Base-by-base conservation (phyloP, 92 coral and sea anemone species). In the Galaxea fascicularis region DNA sequence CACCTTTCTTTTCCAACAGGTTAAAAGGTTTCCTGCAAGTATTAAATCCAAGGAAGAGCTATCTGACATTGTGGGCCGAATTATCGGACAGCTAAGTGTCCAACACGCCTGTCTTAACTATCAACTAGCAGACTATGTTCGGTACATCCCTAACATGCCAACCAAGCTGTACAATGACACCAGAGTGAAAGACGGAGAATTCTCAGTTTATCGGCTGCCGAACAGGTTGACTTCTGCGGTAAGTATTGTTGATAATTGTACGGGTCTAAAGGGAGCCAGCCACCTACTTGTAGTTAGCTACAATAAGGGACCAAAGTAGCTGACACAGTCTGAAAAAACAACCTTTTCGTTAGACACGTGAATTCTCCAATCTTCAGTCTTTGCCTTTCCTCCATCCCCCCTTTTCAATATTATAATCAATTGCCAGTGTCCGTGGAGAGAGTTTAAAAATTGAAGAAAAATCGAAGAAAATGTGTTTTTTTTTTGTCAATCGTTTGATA, bases 71-170 rank as follows among this genome's bases (percentile, higher is more conserved):
- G 15, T 95, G 51, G 81, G 90, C 20, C 92, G 98, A 4, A 74
- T 93, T 16, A 87, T 95, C 56, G 91, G 95, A 90, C 87, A 90
- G 16, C 65, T 91, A 47, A 91, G 93, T 15, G 83, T 89, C 47
- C 93, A 93, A 57, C 98, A 95, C 86, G 86, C 95, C 35, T 88
- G 91, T 0, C 87, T 93, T 24, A 95, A 93, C 89, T 95, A 93
- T 62, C 89, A 92, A 1, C 74, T 87, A 20, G 85, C 90, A 29
- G 92, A 95, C 79, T 93, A 89, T 66, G 95, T 95, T 0, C 91
- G 91, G 14, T 94, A 89, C 83, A 91, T 88, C 24, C 93, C 95
- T 4, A 93, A 89, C 82, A 86, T 87, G 89, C 97, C 98, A n/a
- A 91, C 98, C 64, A 92, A 90, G 25, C 88, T 93, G 21, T 93